Conservation (phyloP, 1,140 invertebrate genomes). For the Ostrea edulis region DNA sequence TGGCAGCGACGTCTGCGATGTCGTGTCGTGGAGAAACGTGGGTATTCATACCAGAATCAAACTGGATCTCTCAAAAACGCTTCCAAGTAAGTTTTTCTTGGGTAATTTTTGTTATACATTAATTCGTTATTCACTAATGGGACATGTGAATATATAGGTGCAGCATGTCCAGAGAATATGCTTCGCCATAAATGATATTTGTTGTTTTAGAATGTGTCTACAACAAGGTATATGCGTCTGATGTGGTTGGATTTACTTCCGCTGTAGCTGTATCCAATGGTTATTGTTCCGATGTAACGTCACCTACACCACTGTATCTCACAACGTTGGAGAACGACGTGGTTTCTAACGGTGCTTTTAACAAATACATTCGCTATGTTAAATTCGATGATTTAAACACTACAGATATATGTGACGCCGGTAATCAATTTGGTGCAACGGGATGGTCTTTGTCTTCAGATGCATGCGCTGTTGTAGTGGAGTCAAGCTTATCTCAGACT, state of each 20-base stretch:
- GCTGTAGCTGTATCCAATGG: slow-evolving; percentile 42
- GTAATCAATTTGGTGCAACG: not conserved
- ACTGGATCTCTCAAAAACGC: slow-evolving; percentile 7
- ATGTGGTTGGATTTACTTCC: slow-evolving; percentile 34
- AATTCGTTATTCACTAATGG: no score
- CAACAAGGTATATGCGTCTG: slow-evolving; percentile 45
- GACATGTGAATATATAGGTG: no score
- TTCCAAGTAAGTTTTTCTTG: not conserved
- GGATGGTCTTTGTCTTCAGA: slow-evolving; percentile 36
- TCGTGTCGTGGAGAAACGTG: slow-evolving; percentile 13
- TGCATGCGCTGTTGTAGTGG: slow-evolving; percentile 44
- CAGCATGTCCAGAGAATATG: no score
- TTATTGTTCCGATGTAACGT: slow-evolving; percentile 1
- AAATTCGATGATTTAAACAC: slow-evolving; percentile 40
- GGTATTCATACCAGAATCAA: slow-evolving; percentile 14
- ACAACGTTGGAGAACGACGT: slow-evolving; percentile 53
- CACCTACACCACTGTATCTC: slow-evolving; percentile 30
- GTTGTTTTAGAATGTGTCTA: slow-evolving; percentile 6
- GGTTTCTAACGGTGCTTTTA: slow-evolving; percentile 61
- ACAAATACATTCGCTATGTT: not conserved
- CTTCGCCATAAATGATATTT: not conserved
- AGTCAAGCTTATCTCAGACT: slow-evolving; percentile 39
- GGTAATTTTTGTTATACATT: no score
- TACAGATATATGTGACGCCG: slow-evolving; percentile 18
- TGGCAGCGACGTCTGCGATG: not conserved